Evolutionary conservation across 2,113 vertebrate genomes (phyloP).

Genomic region (Tiliqua scincoides): DNA sequence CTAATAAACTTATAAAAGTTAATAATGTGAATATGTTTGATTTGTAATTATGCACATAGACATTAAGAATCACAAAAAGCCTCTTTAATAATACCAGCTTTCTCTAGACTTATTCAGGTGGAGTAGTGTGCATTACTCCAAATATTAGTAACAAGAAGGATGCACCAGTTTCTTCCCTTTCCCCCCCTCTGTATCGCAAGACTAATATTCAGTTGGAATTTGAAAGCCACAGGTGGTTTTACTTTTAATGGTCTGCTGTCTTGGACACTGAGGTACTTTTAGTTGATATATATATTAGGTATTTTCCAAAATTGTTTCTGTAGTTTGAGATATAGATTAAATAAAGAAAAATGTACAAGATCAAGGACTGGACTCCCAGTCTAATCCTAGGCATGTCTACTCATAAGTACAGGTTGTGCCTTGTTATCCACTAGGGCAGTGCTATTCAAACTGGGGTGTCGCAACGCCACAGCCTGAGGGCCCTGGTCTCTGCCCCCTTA

Average conservation of each 20-base stretch:
- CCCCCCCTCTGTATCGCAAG: background rate
- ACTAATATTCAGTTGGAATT: background rate
- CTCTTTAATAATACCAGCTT: slow-evolving; percentile 47
- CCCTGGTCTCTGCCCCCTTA: too few species aligned
- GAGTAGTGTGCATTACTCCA: slow-evolving; percentile 28
- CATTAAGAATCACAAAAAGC: slow-evolving; percentile 67
- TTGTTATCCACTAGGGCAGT: too few species aligned
- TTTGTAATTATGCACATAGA: slow-evolving; percentile 80
- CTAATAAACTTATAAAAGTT: slow-evolving; percentile 88
- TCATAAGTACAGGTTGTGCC: too few species aligned
- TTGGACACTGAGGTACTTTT: background rate
- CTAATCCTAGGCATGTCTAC: too few species aligned
- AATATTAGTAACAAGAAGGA: slow-evolving; percentile 36
- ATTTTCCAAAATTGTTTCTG: background rate
- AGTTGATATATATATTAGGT: too few species aligned
- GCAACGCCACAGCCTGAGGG: too few species aligned
- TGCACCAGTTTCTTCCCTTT: background rate
- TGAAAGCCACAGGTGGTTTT: background rate
- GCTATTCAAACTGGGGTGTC: too few species aligned
- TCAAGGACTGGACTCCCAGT: background rate
- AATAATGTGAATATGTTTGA: slow-evolving; percentile 88
- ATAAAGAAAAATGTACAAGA: background rate
- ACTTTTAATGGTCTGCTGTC: background rate
- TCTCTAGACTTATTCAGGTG: slow-evolving; percentile 41
- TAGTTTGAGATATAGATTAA: background rate